phyloP scores from a whole-genome alignment of 2,113 vertebrate species.

The Dipodomys ordii region DNA sequence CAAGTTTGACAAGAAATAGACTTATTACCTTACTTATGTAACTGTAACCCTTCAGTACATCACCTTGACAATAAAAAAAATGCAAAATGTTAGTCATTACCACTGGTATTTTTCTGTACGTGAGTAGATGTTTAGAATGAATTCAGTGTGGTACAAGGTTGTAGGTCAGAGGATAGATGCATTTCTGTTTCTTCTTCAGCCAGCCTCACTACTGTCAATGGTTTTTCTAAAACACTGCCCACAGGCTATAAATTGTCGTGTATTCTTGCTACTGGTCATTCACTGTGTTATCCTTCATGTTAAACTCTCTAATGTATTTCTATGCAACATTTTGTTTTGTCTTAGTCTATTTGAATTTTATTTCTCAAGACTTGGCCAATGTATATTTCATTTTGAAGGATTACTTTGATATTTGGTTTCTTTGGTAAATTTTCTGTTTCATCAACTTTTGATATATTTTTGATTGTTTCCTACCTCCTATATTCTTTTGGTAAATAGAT shows the following conservation, averaged over 20 bases:
- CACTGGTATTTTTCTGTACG: background rate
- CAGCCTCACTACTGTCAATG: background rate
- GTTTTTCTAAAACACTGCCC: background rate
- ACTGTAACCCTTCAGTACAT: too few species aligned
- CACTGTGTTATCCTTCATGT: background rate
- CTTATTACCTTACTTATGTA: too few species aligned
- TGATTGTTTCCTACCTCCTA: background rate
- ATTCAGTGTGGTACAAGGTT: background rate
- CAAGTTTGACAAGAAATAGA: too few species aligned
- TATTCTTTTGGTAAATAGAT: conserved; percentile 26
- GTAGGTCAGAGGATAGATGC: background rate
- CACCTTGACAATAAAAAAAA: too few species aligned
- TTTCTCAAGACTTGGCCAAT: conserved; percentile 32
- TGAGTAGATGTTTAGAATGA: background rate
- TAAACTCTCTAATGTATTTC: background rate
- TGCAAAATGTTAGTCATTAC: too few species aligned
- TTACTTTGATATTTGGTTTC: background rate
- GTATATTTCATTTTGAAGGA: conserved; percentile 1
- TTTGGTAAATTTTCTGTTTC: conserved; percentile 18
- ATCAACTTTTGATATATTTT: background rate
- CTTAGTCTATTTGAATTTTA: conserved; percentile 14
- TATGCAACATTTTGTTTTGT: background rate
- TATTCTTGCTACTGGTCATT: background rate
- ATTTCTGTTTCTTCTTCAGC: background rate
- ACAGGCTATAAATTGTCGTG: background rate